phyloP scores from a whole-genome alignment of 2,797 vertebrate genomes.

The Lutjanus campechanus region DNA sequence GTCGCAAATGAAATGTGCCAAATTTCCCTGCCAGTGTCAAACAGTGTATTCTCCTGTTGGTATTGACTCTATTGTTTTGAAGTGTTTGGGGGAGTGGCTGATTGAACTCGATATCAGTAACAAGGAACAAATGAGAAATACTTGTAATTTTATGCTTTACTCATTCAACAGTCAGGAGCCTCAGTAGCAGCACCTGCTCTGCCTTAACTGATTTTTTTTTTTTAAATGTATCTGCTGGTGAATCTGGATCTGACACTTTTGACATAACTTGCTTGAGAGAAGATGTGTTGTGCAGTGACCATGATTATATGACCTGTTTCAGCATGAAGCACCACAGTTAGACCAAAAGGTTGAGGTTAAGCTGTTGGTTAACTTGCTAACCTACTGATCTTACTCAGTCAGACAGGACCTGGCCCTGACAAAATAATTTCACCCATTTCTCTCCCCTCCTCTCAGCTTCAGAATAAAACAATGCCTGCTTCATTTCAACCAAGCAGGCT shows the following conservation, averaged over 20 bases:
- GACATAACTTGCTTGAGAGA: slow-evolving; percentile 16
- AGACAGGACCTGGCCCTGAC: slow-evolving; percentile 13
- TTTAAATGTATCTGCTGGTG: too few relatives aligned
- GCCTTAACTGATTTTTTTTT: too few relatives aligned
- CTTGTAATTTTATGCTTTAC: too few relatives aligned
- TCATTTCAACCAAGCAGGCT: slow-evolving; percentile 45
- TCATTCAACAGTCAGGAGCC: too few relatives aligned
- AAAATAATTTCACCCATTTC: slow-evolving; percentile 24
- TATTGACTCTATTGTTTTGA: too few relatives aligned
- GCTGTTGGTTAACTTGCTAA: slow-evolving; percentile 29
- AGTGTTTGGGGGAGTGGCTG: too few relatives aligned
- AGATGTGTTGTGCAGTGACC: neutral
- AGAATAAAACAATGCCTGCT: slow-evolving; percentile 57
- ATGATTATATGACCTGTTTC: slow-evolving; percentile 20
- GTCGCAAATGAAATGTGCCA: too few relatives aligned
- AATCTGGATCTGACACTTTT: neutral
- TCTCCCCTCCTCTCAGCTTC: slow-evolving; percentile 19
- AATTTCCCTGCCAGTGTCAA: too few relatives aligned
- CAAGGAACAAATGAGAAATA: too few relatives aligned
- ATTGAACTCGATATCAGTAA: too few relatives aligned
- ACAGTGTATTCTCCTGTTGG: too few relatives aligned
- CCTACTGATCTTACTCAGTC: slow-evolving; percentile 31
- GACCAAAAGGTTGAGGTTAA: slow-evolving; percentile 34
- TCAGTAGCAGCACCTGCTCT: too few relatives aligned
- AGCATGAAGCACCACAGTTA: slow-evolving; percentile 8